These are phyloP conservation scores for Plemyria rubiginata DNA, from an alignment of 2,888 invertebrate genomes.

Conservation along the genomic window DNA sequence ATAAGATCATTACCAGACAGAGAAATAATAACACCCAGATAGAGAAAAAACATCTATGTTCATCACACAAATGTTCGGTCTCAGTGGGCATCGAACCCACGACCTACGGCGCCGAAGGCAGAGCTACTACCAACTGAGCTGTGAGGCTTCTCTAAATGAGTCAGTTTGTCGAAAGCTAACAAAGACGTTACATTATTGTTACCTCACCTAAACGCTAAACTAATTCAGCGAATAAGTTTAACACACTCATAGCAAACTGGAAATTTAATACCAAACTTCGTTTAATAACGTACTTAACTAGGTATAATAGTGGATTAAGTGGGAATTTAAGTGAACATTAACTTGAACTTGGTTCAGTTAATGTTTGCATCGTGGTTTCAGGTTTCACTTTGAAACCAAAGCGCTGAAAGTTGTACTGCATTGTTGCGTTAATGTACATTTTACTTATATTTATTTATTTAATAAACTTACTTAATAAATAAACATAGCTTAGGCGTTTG, in stretches of 20 bases:
- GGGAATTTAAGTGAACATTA: conserved; percentile 37
- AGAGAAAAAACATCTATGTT: too few species aligned
- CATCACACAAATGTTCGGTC: too few species aligned
- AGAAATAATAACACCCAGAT: too few species aligned
- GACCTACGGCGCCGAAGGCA: too few species aligned
- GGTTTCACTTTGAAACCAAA: conserved; percentile 30
- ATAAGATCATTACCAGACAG: too few species aligned
- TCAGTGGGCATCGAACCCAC: too few species aligned
- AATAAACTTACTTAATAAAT: too few species aligned
- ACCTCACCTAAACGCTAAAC: conserved; percentile 5
- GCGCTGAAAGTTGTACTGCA: conserved; percentile 6
- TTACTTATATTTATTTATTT: too few species aligned
- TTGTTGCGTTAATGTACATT: not conserved
- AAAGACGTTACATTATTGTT: not conserved
- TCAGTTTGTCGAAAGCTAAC: too few species aligned
- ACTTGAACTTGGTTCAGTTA: conserved; percentile 36
- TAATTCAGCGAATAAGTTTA: conserved; percentile 20
- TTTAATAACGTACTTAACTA: conserved; percentile 42
- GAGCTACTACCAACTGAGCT: too few species aligned
- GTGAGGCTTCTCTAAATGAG: too few species aligned
- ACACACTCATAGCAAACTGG: conserved; percentile 28
- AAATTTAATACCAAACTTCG: conserved; percentile 42
- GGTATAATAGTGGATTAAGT: conserved; percentile 45
- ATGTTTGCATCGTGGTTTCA: conserved; percentile 35
- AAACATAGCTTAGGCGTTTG: too few species aligned